Evolutionary conservation across 2,888 invertebrate species (phyloP).

Genomic region (Pilophorus perplexus): DNA sequence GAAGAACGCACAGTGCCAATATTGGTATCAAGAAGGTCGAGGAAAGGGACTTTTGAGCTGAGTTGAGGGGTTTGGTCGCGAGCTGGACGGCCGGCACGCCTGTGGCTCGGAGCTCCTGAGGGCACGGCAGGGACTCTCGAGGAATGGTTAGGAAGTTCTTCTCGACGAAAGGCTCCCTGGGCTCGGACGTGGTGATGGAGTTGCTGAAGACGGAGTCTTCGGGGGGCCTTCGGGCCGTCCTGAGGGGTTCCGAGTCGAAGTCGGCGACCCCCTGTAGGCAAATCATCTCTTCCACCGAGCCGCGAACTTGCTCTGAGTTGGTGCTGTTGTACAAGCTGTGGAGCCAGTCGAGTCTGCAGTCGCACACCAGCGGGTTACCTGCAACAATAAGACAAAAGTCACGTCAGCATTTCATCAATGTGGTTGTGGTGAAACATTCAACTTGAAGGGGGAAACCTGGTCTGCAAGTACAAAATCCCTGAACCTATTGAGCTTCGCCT

Average conservation of each 20-base stretch:
- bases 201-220: constrained; percentile 21
- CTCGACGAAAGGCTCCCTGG: constrained; percentile 23
- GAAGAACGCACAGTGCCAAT: background rate
- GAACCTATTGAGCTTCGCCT: no score
- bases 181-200: constrained; percentile 13
- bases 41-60: constrained; percentile 9
- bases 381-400: no score
- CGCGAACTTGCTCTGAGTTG: constrained; percentile 64
- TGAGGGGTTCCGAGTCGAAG: constrained; percentile 12
- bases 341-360: constrained; percentile 80
- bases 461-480: no score
- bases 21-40: background rate
- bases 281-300: constrained; percentile 67
- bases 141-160: constrained; percentile 41
- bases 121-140: constrained; percentile 52
- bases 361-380: constrained; percentile 82
- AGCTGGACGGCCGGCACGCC: constrained; percentile 42
- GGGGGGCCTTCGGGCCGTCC: background rate
- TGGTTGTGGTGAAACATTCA: no score
- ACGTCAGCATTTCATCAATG: no score
- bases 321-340: constrained; percentile 72
- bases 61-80: constrained; percentile 36
- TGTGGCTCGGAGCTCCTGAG: constrained; percentile 51
- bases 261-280: constrained; percentile 56
- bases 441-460: no score